A percentile compares a stretch with the other conserved stretches of the same genome.
phyloP scores from a whole-genome alignment of 2,797 vertebrate species.

The Synaphobranchus kaupii region DNA sequence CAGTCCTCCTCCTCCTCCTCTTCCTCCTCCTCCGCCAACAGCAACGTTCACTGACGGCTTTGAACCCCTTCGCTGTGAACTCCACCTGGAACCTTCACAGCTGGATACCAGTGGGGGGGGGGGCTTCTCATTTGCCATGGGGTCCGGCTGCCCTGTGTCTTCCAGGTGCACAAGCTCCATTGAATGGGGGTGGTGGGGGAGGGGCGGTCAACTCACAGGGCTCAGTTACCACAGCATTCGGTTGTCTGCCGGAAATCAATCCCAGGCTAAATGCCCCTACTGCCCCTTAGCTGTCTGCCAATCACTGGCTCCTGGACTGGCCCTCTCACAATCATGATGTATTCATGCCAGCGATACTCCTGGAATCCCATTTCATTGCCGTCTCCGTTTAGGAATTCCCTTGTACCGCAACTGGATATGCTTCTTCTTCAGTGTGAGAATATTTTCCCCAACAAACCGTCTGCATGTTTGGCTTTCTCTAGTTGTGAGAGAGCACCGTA shows the following conservation, averaged over 20 bases:
- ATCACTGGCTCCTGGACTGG: conserved; percentile 54
- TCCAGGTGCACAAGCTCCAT: conserved; percentile 41
- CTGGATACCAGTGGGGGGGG: conserved; percentile 21
- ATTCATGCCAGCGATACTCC: conserved; percentile 54
- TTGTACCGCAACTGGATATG: conserved; percentile 45
- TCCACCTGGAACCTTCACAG: conserved; percentile 28
- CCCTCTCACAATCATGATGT: conserved; percentile 40
- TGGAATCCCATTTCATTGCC: conserved; percentile 43
- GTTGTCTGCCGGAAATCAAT: conserved; percentile 51
- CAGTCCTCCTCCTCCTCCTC: conserved; percentile 29
- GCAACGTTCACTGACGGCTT: conserved; percentile 4
- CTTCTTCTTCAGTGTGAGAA: conserved; percentile 44
- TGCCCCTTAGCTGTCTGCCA: conserved; percentile 42
- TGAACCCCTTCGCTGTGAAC: conserved; percentile 29
- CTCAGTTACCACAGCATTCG: conserved; percentile 46
- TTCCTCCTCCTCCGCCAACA: conserved; percentile 46
- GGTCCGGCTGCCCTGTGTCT: conserved; percentile 32
- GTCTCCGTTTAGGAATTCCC: conserved; percentile 35
- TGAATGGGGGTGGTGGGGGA: conserved; percentile 20
- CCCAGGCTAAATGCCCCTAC: conserved; percentile 38
- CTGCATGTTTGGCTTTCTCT: conserved; percentile 33
- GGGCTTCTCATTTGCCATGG: conserved; percentile 27
- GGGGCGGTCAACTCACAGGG: background rate
- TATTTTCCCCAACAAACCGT: conserved; percentile 25
- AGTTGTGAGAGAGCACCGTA: conserved; percentile 19